phyloP scores from a whole-genome alignment of 2,113 vertebrate species.

The Boulengeromyrus knoepffleri region DNA sequence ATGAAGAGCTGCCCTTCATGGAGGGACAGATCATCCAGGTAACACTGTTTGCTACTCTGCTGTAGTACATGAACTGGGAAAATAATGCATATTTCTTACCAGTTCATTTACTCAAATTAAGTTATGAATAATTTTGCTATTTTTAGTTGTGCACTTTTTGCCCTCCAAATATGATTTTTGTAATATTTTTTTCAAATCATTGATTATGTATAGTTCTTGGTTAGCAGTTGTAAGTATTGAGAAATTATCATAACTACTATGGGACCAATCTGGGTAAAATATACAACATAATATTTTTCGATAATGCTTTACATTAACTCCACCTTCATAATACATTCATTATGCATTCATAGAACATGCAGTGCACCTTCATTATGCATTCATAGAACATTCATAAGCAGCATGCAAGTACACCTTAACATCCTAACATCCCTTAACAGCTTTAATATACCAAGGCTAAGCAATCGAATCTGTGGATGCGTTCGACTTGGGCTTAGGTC shows the following conservation, averaged over 20 bases:
- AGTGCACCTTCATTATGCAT: too few relatives aligned
- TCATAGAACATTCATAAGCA: too few relatives aligned
- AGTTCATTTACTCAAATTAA: background rate
- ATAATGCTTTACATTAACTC: too few relatives aligned
- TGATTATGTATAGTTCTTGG: background rate
- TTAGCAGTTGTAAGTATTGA: background rate
- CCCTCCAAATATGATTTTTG: background rate
- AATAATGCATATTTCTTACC: background rate
- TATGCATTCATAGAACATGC: too few relatives aligned
- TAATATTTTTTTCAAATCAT: background rate
- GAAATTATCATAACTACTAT: background rate
- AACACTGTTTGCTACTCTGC: constrained; percentile 9
- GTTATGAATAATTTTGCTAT: background rate
- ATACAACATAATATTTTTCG: background rate
- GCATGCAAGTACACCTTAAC: too few relatives aligned
- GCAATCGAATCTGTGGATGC: too few relatives aligned
- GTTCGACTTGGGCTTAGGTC: too few relatives aligned
- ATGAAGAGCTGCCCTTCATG: constrained; percentile 86
- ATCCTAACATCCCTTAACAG: too few relatives aligned
- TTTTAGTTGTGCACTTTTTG: background rate
- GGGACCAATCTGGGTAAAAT: background rate
- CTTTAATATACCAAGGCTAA: too few relatives aligned
- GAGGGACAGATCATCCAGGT: constrained; percentile 94
- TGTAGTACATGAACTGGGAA: background rate
- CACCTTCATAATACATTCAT: too few relatives aligned